Conservation (phyloP, 2,797 vertebrate genomes). For the Eidolon dupreanum region DNA sequence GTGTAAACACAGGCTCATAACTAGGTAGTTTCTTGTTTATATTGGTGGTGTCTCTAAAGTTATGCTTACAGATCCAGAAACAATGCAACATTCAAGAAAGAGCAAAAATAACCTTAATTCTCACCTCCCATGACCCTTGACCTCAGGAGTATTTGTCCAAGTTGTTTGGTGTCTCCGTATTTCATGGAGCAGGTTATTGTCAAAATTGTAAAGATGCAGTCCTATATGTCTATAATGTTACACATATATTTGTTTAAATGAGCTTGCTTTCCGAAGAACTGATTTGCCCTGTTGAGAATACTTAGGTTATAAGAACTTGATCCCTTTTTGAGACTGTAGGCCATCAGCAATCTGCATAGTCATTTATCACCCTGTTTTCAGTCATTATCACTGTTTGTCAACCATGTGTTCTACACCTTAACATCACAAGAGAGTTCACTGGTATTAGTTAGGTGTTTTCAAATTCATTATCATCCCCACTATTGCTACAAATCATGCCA, state of each 20-base stretch:
- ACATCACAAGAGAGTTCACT: constrained; percentile 55
- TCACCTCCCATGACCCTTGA: constrained; percentile 61
- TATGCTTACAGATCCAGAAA: constrained; percentile 65
- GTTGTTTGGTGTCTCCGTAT: constrained; percentile 22
- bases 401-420: constrained; percentile 7
- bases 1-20: constrained; percentile 71
- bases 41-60: constrained; percentile 74
- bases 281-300: too few species aligned
- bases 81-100: constrained; percentile 74
- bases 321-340: constrained; percentile 40
- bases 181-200: constrained; percentile 48
- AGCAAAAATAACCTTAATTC: constrained; percentile 66
- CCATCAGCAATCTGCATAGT: constrained; percentile 48
- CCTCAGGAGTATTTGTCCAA: constrained; percentile 54
- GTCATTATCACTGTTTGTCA: constrained; percentile 67
- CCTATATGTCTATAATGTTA: not conserved
- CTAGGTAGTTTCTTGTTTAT: constrained; percentile 77
- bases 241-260: constrained; percentile 16
- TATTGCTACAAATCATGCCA: constrained; percentile 52
- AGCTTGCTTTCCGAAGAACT: not conserved
- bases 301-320: too few species aligned
- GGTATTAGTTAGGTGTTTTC: constrained; percentile 63
- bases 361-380: constrained; percentile 66
- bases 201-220: not conserved
- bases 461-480: constrained; percentile 64